Evolutionary conservation across 2,888 invertebrate genomes (phyloP), one percentile per base, ranked within the genome.

Genomic region (Epinotia ramella): DNA sequence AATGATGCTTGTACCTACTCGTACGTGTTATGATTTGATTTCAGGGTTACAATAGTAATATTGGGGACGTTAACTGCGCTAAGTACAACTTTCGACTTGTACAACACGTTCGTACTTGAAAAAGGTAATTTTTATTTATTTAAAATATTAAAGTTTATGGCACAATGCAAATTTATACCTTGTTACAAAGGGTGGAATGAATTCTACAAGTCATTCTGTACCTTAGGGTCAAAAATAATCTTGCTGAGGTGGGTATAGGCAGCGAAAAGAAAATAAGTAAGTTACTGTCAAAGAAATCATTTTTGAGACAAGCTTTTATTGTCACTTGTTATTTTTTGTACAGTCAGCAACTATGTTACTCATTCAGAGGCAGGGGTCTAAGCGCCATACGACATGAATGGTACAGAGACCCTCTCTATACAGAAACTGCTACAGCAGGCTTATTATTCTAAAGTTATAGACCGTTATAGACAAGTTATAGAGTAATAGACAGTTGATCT

Each of bases 51-150:
- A 28, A 70, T 78, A 49, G 49, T 64, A 20, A 46, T 79, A 11
- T 49, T 79, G 20, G 76, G 73, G 12, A 60, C 71, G 2, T 56
- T 75, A 20, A 79, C 74, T 20, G 40, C 71, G 56, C 18, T 77
- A 13, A 75, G 77, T 62, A 78, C 78, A 11, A 57, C 13, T 24
- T 79, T 78, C 18, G 78, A 78, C 56, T 44, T 77, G n/a, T 59
- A 71, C 28, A 62, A 73, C 16, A 24, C n/a, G 18, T 73, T 74
- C 5, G 13, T 73, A 12, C 28, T 74, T 24, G 24, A 66, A 56
- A 66, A 70, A 76, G 73, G 78, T 78, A 68, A 57, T 68, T 44
- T 13, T 6, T 44, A 46, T 6, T 49, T 53, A 28, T 12, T 24
- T 20, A 18, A 18, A n/a, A 64, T 12, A 28, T 62, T 3, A 62